phyloP scores from a whole-genome alignment of 2,888 invertebrate genomes.

The Panzeria rudis region DNA sequence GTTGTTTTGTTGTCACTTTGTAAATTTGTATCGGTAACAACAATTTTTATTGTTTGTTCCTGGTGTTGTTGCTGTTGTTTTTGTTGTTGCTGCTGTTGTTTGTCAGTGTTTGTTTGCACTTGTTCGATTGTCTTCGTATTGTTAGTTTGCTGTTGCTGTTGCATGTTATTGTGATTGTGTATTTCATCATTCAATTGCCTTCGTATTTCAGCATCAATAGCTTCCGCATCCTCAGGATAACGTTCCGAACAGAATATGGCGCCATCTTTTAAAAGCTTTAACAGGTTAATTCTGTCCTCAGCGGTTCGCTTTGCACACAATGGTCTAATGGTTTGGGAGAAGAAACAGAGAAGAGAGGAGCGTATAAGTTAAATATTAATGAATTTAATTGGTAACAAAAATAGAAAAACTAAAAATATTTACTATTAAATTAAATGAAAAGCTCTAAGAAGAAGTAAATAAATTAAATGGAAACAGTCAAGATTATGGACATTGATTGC shows the following conservation, averaged over 20 bases:
- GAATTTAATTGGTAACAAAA: not conserved
- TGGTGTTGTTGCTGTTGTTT: constrained; percentile 75
- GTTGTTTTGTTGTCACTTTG: constrained; percentile 61
- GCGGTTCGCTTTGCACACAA: constrained; percentile 93
- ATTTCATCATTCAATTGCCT: constrained; percentile 79
- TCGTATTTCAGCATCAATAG: constrained; percentile 81
- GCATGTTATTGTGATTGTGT: constrained; percentile 74
- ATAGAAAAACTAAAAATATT: not conserved
- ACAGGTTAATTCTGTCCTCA: constrained; percentile 93
- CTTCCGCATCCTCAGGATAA: constrained; percentile 83
- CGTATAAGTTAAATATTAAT: constrained; percentile 10
- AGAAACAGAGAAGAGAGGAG: constrained; percentile 24
- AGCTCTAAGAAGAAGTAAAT: not conserved
- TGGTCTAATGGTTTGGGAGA: constrained; percentile 84
- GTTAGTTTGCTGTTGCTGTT: constrained; percentile 64
- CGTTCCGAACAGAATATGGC: constrained; percentile 83
- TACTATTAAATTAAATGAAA: not conserved
- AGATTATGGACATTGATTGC: not conserved
- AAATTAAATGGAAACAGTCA: not conserved
- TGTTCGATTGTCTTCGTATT: constrained; percentile 79
- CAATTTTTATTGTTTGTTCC: constrained; percentile 74
- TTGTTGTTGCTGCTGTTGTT: constrained; percentile 42
- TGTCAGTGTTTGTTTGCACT: constrained; percentile 75
- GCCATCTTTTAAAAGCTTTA: constrained; percentile 87
- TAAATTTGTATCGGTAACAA: constrained; percentile 70